Evolutionary conservation across 2,113 vertebrate genomes (phyloP).

Genomic region (Zeus faber): DNA sequence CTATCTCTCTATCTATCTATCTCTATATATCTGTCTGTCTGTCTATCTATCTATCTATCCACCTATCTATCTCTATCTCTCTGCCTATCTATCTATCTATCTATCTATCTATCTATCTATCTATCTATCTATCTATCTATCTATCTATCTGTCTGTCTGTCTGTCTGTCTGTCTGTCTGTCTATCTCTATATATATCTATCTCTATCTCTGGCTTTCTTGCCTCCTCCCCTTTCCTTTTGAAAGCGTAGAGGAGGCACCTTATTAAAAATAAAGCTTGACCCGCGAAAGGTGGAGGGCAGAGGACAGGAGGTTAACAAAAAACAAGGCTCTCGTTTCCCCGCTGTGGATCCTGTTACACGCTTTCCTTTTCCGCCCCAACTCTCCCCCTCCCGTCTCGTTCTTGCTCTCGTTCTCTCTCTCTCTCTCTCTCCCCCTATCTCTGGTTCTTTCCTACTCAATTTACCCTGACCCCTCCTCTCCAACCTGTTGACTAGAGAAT

Average conservation of each 20-base stretch:
- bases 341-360: conserved; percentile 41
- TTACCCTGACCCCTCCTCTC: no score
- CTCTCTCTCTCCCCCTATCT: conserved; percentile 3
- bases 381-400: background rate
- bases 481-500: no score
- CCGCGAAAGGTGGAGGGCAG: conserved; percentile 18
- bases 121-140: background rate
- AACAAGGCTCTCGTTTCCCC: conserved; percentile 35
- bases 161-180: conserved; percentile 1
- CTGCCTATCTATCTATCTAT: background rate
- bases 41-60: background rate
- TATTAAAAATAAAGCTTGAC: conserved; percentile 54
- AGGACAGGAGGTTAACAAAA: conserved; percentile 37
- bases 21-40: background rate
- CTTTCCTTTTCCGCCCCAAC: conserved; percentile 28
- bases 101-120: background rate
- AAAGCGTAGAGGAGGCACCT: conserved; percentile 26
- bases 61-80: background rate
- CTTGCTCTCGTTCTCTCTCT: conserved; percentile 1
- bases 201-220: conserved; percentile 11
- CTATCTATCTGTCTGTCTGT: background rate
- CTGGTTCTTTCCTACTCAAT: no score
- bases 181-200: conserved; percentile 11
- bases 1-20: background rate
- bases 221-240: background rate